These are phyloP conservation scores for Harpegnathos saltator DNA, from an alignment of 1,140 invertebrate genomes.

Conservation along the genomic window DNA sequence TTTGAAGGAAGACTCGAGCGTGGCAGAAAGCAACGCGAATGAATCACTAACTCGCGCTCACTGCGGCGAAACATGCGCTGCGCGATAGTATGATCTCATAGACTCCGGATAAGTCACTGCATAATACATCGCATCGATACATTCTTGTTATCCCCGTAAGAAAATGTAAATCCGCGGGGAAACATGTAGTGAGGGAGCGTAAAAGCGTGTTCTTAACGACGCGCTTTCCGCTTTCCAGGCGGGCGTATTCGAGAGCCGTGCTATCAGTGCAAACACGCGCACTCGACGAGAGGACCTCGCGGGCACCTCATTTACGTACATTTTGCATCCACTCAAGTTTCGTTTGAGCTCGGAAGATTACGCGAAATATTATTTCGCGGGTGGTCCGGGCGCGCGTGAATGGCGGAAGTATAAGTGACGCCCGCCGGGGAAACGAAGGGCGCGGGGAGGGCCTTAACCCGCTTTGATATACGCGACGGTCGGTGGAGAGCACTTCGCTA, in stretches of 20 bases:
- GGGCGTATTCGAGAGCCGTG: not conserved
- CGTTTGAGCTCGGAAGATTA: slow-evolving; percentile 79
- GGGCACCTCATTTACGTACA: slow-evolving; percentile 77
- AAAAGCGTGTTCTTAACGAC: not conserved
- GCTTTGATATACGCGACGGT: slow-evolving; percentile 72
- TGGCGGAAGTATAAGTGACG: slow-evolving; percentile 35
- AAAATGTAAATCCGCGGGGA: not conserved
- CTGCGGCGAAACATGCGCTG: too few relatives aligned
- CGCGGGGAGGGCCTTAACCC: slow-evolving; percentile 57
- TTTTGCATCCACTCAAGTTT: slow-evolving; percentile 80
- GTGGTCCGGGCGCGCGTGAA: slow-evolving; percentile 52
- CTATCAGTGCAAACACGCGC: slow-evolving; percentile 47
- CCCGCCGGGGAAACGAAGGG: not conserved
- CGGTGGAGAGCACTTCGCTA: slow-evolving; percentile 61
- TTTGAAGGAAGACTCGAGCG: too few relatives aligned
- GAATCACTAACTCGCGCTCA: too few relatives aligned
- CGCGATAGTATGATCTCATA: too few relatives aligned
- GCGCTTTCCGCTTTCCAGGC: slow-evolving; percentile 8
- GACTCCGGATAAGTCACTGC: too few relatives aligned
- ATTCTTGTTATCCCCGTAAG: not conserved
- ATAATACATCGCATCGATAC: not conserved
- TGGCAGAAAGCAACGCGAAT: too few relatives aligned
- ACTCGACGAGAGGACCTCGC: slow-evolving; percentile 51
- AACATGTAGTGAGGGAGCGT: not conserved
- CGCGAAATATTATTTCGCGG: slow-evolving; percentile 78